These are phyloP conservation scores for Hyperoplus lanceolatus DNA, from an alignment of 2,797 vertebrate species.

Conservation along the genomic window DNA sequence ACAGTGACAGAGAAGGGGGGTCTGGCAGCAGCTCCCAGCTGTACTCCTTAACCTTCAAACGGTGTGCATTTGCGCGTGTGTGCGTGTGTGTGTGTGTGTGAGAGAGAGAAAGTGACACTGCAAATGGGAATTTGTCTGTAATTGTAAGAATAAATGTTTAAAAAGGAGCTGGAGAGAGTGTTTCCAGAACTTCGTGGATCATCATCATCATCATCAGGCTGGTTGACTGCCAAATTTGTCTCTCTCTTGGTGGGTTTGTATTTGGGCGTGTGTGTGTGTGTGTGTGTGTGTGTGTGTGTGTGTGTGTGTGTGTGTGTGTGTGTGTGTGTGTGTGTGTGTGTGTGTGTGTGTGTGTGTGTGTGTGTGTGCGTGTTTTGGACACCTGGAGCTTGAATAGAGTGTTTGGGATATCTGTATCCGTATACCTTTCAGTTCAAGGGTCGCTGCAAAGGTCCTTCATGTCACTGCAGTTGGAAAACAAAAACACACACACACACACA, in stretches of 20 bases:
- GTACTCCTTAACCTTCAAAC: conserved; percentile 74
- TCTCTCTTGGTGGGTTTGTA: conserved; percentile 9
- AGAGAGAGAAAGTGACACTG: conserved; percentile 32
- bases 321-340: no score
- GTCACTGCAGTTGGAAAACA: conserved; percentile 68
- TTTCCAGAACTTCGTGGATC: conserved; percentile 31
- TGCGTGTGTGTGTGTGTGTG: conserved; percentile 32
- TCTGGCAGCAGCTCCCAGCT: conserved; percentile 71
- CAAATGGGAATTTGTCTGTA: conserved; percentile 32
- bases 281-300: conserved; percentile 19
- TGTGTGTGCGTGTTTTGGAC: conserved; percentile 40
- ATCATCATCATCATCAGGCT: conserved; percentile 7
- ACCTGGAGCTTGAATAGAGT: conserved; percentile 77
- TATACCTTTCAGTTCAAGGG: conserved; percentile 74
- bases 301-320: conserved; percentile 15
- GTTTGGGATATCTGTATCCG: conserved; percentile 68
- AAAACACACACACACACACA: conserved; percentile 51
- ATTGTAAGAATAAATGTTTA: conserved; percentile 39
- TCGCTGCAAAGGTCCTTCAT: conserved; percentile 69
- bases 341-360: conserved; percentile 10
- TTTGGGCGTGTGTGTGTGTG: conserved; percentile 11
- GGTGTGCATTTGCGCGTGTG: conserved; percentile 27
- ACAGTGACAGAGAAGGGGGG: conserved; percentile 74
- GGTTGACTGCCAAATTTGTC: conserved; percentile 10
- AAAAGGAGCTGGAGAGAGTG: conserved; percentile 21